A percentile compares a stretch with the other conserved stretches of the same genome.
These are phyloP conservation scores for Hydractinia symbiolongicarpus DNA, from an alignment of 30 jellyfish, hydroid and myxozoan genomes.

Conservation along the genomic window DNA sequence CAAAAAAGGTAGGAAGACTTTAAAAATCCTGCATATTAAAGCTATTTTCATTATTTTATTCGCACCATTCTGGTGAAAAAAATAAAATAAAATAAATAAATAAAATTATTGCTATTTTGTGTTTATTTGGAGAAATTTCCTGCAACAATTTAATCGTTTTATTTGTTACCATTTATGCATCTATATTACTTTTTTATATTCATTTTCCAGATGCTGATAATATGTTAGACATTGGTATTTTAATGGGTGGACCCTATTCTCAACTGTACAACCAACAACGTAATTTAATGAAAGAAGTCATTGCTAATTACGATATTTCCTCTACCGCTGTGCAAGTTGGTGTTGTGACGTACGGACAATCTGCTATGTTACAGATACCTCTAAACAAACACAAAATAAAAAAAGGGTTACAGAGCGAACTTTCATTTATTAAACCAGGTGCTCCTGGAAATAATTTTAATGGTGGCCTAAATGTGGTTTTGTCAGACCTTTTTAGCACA, in stretches of 20 bases:
- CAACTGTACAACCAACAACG: neutral
- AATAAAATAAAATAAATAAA: too few relatives aligned
- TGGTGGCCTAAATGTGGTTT: neutral
- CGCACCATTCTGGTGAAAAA: too few relatives aligned
- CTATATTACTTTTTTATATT: too few relatives aligned
- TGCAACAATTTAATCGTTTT: neutral
- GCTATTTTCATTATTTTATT: too few relatives aligned
- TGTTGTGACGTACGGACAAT: conserved; percentile 9
- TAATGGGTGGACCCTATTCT: neutral
- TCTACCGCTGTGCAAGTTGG: neutral
- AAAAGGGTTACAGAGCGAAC: neutral
- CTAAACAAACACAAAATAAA: neutral
- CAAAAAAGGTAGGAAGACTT: neutral
- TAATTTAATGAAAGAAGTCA: conserved; percentile 1
- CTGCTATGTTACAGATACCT: neutral
- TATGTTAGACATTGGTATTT: neutral
- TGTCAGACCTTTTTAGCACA: neutral
- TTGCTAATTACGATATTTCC: neutral
- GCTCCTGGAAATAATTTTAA: neutral
- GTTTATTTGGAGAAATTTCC: too few relatives aligned
- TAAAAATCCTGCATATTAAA: too few relatives aligned
- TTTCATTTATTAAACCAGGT: neutral
- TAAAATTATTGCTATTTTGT: too few relatives aligned
- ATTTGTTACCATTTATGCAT: too few relatives aligned
- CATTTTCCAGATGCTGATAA: neutral